Conservation (phyloP, 2,113 vertebrate species). For the Sardina pilchardus region DNA sequence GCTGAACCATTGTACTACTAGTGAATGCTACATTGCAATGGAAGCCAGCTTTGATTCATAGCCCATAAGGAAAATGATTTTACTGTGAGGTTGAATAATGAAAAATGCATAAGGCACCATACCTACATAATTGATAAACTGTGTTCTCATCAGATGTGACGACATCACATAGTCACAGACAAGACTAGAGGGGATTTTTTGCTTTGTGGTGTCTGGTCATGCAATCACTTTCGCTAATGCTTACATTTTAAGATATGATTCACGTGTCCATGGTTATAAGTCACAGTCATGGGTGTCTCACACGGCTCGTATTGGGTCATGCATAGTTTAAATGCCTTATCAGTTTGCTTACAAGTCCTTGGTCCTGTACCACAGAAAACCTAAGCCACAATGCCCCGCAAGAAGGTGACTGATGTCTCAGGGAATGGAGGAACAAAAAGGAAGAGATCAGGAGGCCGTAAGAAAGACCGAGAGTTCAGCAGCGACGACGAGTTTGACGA, state of each 20-base stretch:
- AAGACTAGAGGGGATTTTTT: neutral
- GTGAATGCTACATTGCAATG: neutral
- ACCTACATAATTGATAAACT: conserved; percentile 17
- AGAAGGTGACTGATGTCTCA: conserved; percentile 77
- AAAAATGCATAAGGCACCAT: conserved; percentile 2
- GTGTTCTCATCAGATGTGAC: conserved; percentile 5
- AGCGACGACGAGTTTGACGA: conserved; percentile 79
- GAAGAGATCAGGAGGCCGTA: conserved; percentile 70
- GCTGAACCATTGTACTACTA: neutral
- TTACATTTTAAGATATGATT: neutral
- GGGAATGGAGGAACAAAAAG: conserved; percentile 75
- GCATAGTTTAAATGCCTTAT: conserved; percentile 3
- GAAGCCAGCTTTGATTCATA: neutral
- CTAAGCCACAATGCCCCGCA: conserved; percentile 72
- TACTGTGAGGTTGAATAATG: neutral
- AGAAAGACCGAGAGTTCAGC: conserved; percentile 78
- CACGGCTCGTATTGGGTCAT: neutral
- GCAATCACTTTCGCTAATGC: neutral
- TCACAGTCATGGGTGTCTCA: neutral
- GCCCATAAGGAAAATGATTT: conserved; percentile 12
- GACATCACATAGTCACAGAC: neutral
- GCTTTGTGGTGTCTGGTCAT: neutral
- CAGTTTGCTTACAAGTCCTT: neutral
- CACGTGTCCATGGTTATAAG: neutral
- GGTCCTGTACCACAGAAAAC: conserved; percentile 5